phyloP scores from a whole-genome alignment of 2,113 vertebrate species.

The Pica pica region DNA sequence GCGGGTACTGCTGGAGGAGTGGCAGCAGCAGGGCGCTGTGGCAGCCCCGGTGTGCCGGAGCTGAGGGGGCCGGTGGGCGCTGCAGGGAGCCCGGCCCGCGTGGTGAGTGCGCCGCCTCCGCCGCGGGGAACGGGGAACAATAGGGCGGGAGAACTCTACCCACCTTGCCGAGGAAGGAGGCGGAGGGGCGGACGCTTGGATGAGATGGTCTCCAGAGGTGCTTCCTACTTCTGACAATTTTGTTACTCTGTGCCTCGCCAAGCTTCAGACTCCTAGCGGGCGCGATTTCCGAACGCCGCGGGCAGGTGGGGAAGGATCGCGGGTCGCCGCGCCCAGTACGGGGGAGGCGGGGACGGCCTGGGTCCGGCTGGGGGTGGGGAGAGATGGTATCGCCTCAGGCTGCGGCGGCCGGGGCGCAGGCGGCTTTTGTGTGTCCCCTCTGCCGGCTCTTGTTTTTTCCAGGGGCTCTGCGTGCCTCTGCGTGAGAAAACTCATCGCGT shows the following conservation, averaged over 20 bases:
- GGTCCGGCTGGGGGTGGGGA: not conserved
- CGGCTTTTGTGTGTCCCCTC: not conserved
- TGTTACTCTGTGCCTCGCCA: not conserved
- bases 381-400: not conserved
- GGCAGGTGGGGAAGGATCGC: not conserved
- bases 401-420: not conserved
- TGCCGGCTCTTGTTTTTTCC: not conserved
- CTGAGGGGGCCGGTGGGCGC: slow-evolving; percentile 61
- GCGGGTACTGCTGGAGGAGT: not conserved
- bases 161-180: not conserved
- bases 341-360: not conserved
- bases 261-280: slow-evolving; percentile 53
- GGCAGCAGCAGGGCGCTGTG: not conserved
- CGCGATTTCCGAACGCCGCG: not conserved
- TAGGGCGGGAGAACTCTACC: not conserved
- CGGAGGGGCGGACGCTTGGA: not conserved
- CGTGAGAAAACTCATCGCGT: not conserved
- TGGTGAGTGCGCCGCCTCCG: slow-evolving; percentile 62
- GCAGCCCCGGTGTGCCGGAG: slow-evolving; percentile 57
- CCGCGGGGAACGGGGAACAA: not conserved
- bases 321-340: not conserved
- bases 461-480: not conserved
- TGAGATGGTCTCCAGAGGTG: not conserved
- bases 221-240: not conserved
- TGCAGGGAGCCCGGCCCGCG: slow-evolving; percentile 62